These are phyloP conservation scores for Luffia ferchaultella DNA, from an alignment of 2,888 invertebrate species.

Conservation along the genomic window DNA sequence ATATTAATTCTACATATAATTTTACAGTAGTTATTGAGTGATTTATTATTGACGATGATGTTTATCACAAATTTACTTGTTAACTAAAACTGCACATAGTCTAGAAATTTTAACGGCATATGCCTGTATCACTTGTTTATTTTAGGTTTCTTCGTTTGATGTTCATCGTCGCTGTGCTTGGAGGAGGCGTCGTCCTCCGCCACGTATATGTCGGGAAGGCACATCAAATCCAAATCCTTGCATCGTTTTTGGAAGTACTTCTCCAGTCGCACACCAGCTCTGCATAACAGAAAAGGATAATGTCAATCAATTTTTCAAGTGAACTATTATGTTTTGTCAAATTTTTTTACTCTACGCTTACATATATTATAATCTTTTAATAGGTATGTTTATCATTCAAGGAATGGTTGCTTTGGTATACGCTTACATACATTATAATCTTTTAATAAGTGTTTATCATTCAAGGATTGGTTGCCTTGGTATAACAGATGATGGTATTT, in stretches of 20 bases:
- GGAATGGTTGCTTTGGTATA: too few relatives aligned
- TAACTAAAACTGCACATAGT: slow-evolving; percentile 30
- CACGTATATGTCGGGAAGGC: slow-evolving; percentile 44
- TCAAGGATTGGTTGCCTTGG: too few relatives aligned
- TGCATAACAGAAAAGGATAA: slow-evolving; percentile 35
- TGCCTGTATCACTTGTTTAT: slow-evolving; percentile 34
- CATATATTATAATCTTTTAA: too few relatives aligned
- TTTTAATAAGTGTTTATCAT: too few relatives aligned
- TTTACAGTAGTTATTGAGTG: too few relatives aligned
- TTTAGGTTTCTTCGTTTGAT: slow-evolving; percentile 25
- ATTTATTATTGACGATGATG: neutral
- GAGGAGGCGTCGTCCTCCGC: slow-evolving; percentile 18
- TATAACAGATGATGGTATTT: too few relatives aligned
- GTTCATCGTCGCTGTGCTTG: slow-evolving; percentile 19
- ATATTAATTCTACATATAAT: too few relatives aligned
- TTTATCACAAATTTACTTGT: neutral
- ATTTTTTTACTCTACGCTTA: too few relatives aligned
- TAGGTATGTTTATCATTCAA: too few relatives aligned
- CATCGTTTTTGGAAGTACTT: slow-evolving; percentile 77
- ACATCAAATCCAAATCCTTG: slow-evolving; percentile 69
- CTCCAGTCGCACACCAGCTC: slow-evolving; percentile 77
- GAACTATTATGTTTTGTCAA: too few relatives aligned
- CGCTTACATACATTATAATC: too few relatives aligned
- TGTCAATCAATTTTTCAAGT: too few relatives aligned
- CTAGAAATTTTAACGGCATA: slow-evolving; percentile 21